phyloP scores from a whole-genome alignment of 2,888 invertebrate genomes.

The Acleris sparsana region DNA sequence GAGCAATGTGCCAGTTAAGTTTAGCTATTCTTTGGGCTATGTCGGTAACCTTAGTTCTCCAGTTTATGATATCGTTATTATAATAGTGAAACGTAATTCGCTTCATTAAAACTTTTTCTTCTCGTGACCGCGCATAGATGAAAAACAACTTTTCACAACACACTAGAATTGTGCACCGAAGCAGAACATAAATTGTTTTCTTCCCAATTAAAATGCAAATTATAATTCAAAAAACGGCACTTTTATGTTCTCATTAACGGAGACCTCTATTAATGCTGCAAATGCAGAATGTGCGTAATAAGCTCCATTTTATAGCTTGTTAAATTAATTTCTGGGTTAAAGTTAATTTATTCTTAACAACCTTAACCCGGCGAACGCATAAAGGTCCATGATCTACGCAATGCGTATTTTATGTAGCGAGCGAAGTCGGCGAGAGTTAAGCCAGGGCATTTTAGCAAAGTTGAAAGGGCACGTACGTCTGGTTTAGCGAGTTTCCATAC shows the following conservation, averaged over 20 bases:
- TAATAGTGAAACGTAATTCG: too few relatives aligned
- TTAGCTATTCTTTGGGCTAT: too few relatives aligned
- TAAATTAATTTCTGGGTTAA: slow-evolving; percentile 54
- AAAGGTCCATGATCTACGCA: neutral
- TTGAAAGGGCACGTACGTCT: neutral
- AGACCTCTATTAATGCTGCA: slow-evolving; percentile 57
- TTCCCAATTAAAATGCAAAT: slow-evolving; percentile 73
- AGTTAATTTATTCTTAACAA: slow-evolving; percentile 46
- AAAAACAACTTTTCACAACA: neutral
- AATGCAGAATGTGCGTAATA: slow-evolving; percentile 63
- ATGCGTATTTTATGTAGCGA: neutral
- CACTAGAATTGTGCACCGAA: slow-evolving; percentile 41
- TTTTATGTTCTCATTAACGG: slow-evolving; percentile 68
- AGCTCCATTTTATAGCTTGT: slow-evolving; percentile 55
- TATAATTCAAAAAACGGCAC: slow-evolving; percentile 65
- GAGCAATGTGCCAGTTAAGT: too few relatives aligned
- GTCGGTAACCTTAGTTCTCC: too few relatives aligned
- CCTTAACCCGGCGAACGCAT: neutral
- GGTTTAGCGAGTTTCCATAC: neutral
- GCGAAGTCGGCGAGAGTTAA: neutral
- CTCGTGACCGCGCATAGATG: too few relatives aligned
- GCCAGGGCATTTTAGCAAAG: neutral
- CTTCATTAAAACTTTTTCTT: too few relatives aligned
- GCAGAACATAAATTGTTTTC: slow-evolving; percentile 51
- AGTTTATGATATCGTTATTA: too few relatives aligned